These are phyloP conservation scores for Apis florea DNA, from an alignment of 1,140 invertebrate species.

Conservation along the genomic window DNA sequence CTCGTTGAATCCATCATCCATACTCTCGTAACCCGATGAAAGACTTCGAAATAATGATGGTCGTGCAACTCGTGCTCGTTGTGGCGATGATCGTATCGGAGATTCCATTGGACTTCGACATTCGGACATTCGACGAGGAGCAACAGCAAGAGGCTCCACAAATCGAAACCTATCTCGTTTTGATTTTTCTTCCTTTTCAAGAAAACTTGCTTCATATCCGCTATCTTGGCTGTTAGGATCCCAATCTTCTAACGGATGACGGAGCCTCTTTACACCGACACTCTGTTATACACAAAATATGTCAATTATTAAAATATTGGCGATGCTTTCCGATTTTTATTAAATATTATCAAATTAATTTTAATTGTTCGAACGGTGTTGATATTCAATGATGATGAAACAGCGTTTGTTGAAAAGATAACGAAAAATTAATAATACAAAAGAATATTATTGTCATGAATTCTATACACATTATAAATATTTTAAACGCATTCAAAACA, in stretches of 20 bases:
- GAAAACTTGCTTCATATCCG: constrained; percentile 78
- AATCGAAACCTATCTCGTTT: constrained; percentile 74
- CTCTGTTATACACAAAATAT: constrained; percentile 9
- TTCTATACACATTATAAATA: not conserved
- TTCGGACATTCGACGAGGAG: constrained; percentile 75
- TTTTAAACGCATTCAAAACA: not conserved
- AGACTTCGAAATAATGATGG: constrained; percentile 78
- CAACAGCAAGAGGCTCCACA: constrained; percentile 80
- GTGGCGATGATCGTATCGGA: constrained; percentile 65
- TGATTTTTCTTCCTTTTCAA: constrained; percentile 52
- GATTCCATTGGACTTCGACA: constrained; percentile 73
- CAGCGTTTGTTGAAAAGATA: not conserved
- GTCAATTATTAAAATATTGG: not conserved
- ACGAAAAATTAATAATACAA: not conserved
- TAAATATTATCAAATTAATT: not conserved
- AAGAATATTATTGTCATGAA: not conserved
- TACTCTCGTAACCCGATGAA: constrained; percentile 82
- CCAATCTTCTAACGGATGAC: constrained; percentile 74
- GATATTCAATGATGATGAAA: not conserved
- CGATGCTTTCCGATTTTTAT: not conserved
- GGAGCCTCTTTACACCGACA: constrained; percentile 51
- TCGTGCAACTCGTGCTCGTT: constrained; percentile 21
- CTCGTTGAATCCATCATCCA: constrained; percentile 86
- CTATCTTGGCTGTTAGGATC: constrained; percentile 83
- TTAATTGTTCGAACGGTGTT: not conserved